Evolutionary conservation across 2,797 vertebrate species (phyloP).

Genomic region (Periophthalmus magnuspinnatus): DNA sequence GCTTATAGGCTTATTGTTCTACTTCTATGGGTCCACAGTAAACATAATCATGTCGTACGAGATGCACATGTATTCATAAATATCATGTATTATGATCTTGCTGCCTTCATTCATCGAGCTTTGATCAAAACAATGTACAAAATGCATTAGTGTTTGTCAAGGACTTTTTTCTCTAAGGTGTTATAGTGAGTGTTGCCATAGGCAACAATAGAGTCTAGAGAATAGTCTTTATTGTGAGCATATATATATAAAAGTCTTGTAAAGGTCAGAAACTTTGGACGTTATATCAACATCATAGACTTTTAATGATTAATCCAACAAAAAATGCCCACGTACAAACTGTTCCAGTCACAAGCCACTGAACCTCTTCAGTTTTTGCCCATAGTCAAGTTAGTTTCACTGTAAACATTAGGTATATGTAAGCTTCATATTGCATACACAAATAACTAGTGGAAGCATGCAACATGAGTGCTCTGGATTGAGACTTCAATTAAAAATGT

Average conservation of each 20-base stretch:
- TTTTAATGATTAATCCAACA: neutral
- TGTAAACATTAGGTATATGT: neutral
- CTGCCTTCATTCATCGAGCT: neutral
- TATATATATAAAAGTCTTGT: neutral
- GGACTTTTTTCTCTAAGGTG: too few species aligned
- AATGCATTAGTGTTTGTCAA: neutral
- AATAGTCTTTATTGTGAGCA: neutral
- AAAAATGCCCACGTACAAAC: too few species aligned
- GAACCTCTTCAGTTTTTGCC: neutral
- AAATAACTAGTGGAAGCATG: neutral
- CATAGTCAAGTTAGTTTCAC: neutral
- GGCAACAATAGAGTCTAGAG: neutral
- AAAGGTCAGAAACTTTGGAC: neutral
- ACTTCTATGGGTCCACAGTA: too few species aligned
- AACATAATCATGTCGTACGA: too few species aligned
- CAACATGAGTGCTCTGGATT: neutral
- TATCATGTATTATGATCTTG: neutral
- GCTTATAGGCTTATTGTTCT: too few species aligned
- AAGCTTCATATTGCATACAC: neutral
- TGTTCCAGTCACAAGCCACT: neutral
- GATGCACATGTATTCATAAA: too few species aligned
- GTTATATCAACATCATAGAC: neutral
- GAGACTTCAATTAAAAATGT: slow-evolving; percentile 29
- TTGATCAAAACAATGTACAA: neutral
- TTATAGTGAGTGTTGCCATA: neutral